phyloP scores from a whole-genome alignment of 1,140 invertebrate genomes.

The Psilanteris sp. region DNA sequence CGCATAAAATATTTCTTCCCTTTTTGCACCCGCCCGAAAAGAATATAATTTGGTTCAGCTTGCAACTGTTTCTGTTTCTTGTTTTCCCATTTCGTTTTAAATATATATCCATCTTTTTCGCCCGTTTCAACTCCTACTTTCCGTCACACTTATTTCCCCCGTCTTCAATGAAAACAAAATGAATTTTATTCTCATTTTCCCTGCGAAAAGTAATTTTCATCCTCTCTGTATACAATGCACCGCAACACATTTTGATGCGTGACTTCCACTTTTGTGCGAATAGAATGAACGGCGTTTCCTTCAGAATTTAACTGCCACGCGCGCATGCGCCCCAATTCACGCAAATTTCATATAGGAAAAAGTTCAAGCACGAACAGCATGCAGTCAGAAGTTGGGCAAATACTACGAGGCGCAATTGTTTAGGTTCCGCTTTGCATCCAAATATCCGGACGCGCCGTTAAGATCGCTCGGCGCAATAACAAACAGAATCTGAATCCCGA shows the following conservation, averaged over 20 bases:
- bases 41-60: constrained; percentile 33
- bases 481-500: no score
- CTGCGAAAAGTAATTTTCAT: constrained; percentile 50
- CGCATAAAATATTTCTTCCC: constrained; percentile 43
- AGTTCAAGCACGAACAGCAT: no score
- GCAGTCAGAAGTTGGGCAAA: no score
- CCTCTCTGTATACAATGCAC: constrained; percentile 14
- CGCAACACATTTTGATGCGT: constrained; percentile 37
- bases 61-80: not conserved
- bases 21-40: constrained; percentile 14
- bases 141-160: not conserved
- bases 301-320: constrained; percentile 30
- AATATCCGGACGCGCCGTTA: no score
- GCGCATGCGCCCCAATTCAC: constrained; percentile 36
- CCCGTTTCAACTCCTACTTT: not conserved
- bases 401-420: no score
- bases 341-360: no score
- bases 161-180: constrained; percentile 33
- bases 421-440: no score
- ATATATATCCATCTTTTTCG: no score
- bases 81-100: not conserved
- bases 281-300: constrained; percentile 36
- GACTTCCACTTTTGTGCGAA: constrained; percentile 12
- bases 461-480: no score
- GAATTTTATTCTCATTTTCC: constrained; percentile 44